phyloP scores from a whole-genome alignment of 2,888 invertebrate genomes.

The Sepiola atlantica region DNA sequence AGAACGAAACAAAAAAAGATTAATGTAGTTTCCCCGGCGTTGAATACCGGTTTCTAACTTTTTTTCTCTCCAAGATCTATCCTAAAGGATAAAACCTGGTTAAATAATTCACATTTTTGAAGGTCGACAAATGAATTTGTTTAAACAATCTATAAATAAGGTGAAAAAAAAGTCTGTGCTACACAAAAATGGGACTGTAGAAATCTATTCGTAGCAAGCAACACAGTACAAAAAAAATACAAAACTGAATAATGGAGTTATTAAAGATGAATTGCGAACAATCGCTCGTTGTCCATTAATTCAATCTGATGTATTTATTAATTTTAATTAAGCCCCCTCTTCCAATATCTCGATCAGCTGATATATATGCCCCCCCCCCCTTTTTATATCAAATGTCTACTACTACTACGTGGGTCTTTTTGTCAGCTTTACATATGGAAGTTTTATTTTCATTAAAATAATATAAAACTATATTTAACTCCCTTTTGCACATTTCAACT shows the following conservation, averaged over 20 bases:
- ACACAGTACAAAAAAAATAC: not conserved
- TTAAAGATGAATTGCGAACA: not conserved
- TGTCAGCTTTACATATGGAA: not conserved
- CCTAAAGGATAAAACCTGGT: not conserved
- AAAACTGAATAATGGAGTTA: not conserved
- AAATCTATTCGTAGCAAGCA: not conserved
- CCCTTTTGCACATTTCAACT: not conserved
- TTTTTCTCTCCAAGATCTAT: not conserved
- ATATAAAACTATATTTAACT: not conserved
- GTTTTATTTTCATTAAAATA: not conserved
- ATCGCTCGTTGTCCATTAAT: not conserved
- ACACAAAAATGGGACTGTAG: not conserved
- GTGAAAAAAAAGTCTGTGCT: not conserved
- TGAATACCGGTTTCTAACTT: not conserved
- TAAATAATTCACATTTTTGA: not conserved
- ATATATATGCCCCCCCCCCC: not conserved
- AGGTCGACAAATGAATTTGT: slow-evolving; percentile 15
- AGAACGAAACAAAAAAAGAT: not conserved
- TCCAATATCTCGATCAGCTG: not conserved
- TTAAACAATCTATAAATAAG: not conserved
- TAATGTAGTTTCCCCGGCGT: not conserved
- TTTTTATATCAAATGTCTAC: not conserved
- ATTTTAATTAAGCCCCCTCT: not conserved
- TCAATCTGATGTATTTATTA: not conserved
- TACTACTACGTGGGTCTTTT: slow-evolving; percentile 32